Conservation (phyloP, 2,797 vertebrate genomes). For the Brotula barbata region DNA sequence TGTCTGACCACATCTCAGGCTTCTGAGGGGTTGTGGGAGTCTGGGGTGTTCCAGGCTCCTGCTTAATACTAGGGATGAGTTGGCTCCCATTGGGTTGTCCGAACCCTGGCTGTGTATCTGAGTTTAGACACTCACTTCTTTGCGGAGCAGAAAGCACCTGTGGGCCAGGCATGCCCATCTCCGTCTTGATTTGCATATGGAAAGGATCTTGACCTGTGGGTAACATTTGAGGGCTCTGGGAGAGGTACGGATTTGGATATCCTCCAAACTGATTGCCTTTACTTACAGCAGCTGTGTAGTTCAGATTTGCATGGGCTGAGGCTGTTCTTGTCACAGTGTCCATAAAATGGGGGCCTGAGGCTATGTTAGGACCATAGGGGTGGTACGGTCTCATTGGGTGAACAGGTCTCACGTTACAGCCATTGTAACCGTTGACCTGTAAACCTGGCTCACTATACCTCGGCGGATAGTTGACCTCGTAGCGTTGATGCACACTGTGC, state of each 20-base stretch:
- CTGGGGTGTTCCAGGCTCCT: slow-evolving; percentile 67
- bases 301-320: slow-evolving; percentile 74
- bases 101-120: slow-evolving; percentile 71
- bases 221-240: slow-evolving; percentile 77
- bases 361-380: slow-evolving; percentile 77
- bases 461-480: slow-evolving; percentile 83
- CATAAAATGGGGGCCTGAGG: slow-evolving; percentile 80
- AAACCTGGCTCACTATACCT: slow-evolving; percentile 84
- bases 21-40: slow-evolving; percentile 78
- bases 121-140: slow-evolving; percentile 76
- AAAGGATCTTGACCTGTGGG: slow-evolving; percentile 79
- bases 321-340: slow-evolving; percentile 81
- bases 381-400: slow-evolving; percentile 81
- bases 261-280: slow-evolving; percentile 82
- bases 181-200: slow-evolving; percentile 85
- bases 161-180: slow-evolving; percentile 72
- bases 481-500: slow-evolving; percentile 83
- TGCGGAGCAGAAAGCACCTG: slow-evolving; percentile 67
- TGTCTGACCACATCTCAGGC: slow-evolving; percentile 96
- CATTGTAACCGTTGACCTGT: slow-evolving; percentile 86
- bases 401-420: slow-evolving; percentile 80
- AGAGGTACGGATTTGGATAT: slow-evolving; percentile 79
- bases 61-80: slow-evolving; percentile 74
- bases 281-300: slow-evolving; percentile 79
- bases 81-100: slow-evolving; percentile 73